Conservation (phyloP, 1,140 invertebrate genomes). For the Reticulitermes speratus region DNA sequence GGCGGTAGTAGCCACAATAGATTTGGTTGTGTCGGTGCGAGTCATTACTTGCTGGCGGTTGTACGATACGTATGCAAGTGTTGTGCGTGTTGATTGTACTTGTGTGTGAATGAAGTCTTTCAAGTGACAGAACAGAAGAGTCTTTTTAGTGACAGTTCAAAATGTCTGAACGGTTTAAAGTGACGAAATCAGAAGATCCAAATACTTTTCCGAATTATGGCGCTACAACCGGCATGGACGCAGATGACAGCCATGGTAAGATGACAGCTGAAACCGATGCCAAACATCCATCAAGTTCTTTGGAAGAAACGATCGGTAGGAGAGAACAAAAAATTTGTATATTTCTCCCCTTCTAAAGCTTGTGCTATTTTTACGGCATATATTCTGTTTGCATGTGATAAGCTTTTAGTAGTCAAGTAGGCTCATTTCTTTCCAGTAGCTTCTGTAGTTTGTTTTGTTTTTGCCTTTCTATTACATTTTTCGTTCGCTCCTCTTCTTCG, state of each 20-base stretch:
- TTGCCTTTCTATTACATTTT: background rate
- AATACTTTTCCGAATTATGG: constrained; percentile 29
- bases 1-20: background rate
- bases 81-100: background rate
- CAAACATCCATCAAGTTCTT: constrained; percentile 24
- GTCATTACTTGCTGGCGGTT: background rate
- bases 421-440: background rate
- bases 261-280: constrained; percentile 23
- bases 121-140: too few species aligned
- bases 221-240: constrained; percentile 27
- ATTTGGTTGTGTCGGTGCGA: background rate
- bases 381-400: background rate
- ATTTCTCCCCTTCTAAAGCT: background rate
- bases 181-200: constrained; percentile 28
- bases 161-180: constrained; percentile 30
- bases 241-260: constrained; percentile 30
- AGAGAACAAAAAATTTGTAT: constrained; percentile 14
- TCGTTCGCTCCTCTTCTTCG: background rate
- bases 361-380: background rate
- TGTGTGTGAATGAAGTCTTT: background rate
- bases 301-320: constrained; percentile 30
- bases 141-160: background rate
- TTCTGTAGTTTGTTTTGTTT: background rate
- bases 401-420: background rate
- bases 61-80: background rate